These are phyloP conservation scores for Zaprionus lachaisei DNA, from an alignment of 1,140 invertebrate genomes.

Conservation along the genomic window DNA sequence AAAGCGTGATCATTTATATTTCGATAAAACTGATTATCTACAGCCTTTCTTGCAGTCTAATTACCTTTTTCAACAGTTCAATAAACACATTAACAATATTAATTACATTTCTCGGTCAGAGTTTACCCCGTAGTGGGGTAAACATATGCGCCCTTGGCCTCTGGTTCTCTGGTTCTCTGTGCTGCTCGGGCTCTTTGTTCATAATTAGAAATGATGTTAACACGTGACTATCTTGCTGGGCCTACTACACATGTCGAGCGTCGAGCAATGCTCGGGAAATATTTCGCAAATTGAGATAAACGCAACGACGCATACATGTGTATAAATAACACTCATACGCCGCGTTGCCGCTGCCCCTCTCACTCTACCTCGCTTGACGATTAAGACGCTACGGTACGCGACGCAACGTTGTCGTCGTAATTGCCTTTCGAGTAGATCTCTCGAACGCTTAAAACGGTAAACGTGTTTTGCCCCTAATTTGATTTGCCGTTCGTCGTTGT, in stretches of 20 bases:
- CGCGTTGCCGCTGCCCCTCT: conserved; percentile 17
- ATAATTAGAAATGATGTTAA: conserved; percentile 75
- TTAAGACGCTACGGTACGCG: not conserved
- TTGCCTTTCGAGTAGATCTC: conserved; percentile 45
- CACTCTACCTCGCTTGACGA: not conserved
- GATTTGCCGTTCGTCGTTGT: conserved; percentile 55
- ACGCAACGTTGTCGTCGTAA: conserved; percentile 48
- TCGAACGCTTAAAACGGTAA: conserved; percentile 51
- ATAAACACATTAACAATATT: conserved; percentile 21
- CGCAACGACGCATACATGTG: conserved; percentile 28
- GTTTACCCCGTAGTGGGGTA: conserved; percentile 1
- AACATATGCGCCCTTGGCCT: not conserved
- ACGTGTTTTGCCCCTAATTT: conserved; percentile 76
- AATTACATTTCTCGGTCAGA: conserved; percentile 12
- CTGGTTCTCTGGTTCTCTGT: not conserved
- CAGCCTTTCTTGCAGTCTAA: not conserved
- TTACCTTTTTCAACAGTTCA: conserved; percentile 14
- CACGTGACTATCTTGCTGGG: conserved; percentile 50
- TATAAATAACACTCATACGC: conserved; percentile 47
- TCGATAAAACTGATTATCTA: not conserved
- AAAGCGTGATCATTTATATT: not conserved
- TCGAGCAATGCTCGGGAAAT: conserved; percentile 27
- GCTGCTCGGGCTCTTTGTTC: not conserved
- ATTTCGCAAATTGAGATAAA: conserved; percentile 70
- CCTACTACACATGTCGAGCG: conserved; percentile 50